phyloP scores from a whole-genome alignment of 2,113 vertebrate species.

The Seriola aureovittata region DNA sequence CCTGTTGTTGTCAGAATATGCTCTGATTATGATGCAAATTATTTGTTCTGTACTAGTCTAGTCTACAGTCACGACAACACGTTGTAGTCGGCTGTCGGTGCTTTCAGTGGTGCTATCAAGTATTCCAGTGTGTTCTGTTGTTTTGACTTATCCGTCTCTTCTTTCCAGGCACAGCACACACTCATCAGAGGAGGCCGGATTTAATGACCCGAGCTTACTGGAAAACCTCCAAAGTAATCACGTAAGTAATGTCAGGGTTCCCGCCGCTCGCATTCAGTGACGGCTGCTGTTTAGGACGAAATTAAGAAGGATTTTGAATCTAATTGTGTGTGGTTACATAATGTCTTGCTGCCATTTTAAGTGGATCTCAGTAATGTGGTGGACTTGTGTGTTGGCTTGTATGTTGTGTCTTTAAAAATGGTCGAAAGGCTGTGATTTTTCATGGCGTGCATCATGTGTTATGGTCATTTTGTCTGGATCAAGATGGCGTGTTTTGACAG shows the following conservation, averaged over 20 bases:
- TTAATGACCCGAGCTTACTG: slow-evolving; percentile 93
- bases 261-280: not conserved
- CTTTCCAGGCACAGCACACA: slow-evolving; percentile 89
- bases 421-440: not conserved
- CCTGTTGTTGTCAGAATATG: not conserved
- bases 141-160: slow-evolving; percentile 62
- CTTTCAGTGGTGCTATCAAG: slow-evolving; percentile 11
- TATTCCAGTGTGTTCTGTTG: slow-evolving; percentile 13
- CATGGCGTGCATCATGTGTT: not conserved
- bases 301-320: slow-evolving; percentile 48
- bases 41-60: slow-evolving; percentile 1
- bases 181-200: slow-evolving; percentile 89
- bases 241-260: slow-evolving; percentile 86
- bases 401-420: slow-evolving; percentile 5
- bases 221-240: slow-evolving; percentile 98
- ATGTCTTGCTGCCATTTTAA: slow-evolving; percentile 9
- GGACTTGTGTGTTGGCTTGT: not conserved
- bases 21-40: not conserved
- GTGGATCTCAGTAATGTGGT: not conserved
- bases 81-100: slow-evolving; percentile 6
- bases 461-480: not conserved
- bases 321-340: slow-evolving; percentile 30
- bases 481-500: not conserved
- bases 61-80: not conserved
- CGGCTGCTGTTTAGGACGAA: slow-evolving; percentile 36